Conservation (phyloP, 2,113 vertebrate species). For the Oxyura jamaicensis region DNA sequence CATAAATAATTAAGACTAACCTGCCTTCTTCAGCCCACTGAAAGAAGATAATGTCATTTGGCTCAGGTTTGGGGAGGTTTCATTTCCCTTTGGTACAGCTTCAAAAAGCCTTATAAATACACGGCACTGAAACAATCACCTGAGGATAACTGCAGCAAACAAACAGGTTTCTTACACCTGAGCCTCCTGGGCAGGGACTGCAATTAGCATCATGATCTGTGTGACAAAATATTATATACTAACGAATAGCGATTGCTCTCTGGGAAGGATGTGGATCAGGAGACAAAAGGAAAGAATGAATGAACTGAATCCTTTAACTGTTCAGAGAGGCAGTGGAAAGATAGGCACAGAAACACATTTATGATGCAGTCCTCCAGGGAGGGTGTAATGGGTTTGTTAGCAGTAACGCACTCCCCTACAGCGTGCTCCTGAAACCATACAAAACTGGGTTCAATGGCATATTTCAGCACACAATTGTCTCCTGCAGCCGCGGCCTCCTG, state of each 20-base stretch:
- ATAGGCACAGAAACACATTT: constrained; percentile 21
- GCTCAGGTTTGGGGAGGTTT: neutral
- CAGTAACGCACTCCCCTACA: neutral
- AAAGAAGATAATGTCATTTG: constrained; percentile 37
- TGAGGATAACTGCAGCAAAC: constrained; percentile 21
- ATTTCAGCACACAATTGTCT: neutral
- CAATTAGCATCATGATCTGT: constrained; percentile 6
- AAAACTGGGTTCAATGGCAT: neutral
- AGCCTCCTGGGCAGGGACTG: neutral
- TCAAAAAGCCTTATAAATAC: constrained; percentile 47
- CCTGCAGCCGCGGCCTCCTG: neutral
- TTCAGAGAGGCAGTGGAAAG: neutral
- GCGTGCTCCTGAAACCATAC: neutral
- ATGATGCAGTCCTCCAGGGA: neutral
- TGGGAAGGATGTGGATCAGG: neutral
- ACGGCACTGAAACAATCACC: constrained; percentile 23
- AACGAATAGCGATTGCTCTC: neutral
- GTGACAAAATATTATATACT: constrained; percentile 2
- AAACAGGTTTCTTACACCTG: neutral
- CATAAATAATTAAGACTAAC: constrained; percentile 61
- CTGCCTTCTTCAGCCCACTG: neutral
- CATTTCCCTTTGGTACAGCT: constrained; percentile 19
- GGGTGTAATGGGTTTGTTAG: neutral
- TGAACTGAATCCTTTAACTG: neutral
- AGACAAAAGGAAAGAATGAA: constrained; percentile 29